Evolutionary conservation across 2,888 invertebrate genomes (phyloP).

Genomic region (Steinernema scapterisci): DNA sequence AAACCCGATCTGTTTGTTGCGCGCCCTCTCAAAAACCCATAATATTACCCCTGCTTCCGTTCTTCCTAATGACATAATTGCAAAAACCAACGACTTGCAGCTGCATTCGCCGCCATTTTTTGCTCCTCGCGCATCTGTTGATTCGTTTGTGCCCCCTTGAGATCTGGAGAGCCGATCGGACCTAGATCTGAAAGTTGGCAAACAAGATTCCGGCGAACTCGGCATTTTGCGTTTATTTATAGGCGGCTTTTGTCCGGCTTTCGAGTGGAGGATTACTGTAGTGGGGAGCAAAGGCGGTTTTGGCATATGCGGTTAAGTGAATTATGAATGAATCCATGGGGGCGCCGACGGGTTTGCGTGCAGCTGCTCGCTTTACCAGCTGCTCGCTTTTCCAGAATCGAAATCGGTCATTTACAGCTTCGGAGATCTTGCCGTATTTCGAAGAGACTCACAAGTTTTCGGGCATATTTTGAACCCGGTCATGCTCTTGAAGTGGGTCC

Average conservation of each 20-base stretch:
- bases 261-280: neutral
- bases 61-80: constrained; percentile 18
- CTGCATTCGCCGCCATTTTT: constrained; percentile 13
- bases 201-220: too few relatives aligned
- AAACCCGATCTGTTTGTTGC: constrained; percentile 2
- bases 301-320: constrained; percentile 9
- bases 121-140: constrained; percentile 12
- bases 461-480: too few relatives aligned
- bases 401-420: too few relatives aligned
- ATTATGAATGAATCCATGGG: constrained; percentile 9
- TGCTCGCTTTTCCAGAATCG: neutral
- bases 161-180: neutral
- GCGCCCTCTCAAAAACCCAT: constrained; percentile 6
- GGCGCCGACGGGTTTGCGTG: neutral
- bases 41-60: neutral
- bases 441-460: too few relatives aligned
- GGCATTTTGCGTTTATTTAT: neutral
- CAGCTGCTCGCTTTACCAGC: constrained; percentile 12
- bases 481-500: too few relatives aligned
- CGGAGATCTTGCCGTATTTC: too few relatives aligned
- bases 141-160: constrained; percentile 18
- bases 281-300: neutral
- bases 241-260: neutral
- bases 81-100: constrained; percentile 17
- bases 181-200: too few relatives aligned